These are phyloP conservation scores for Hephaestus fuliginosus DNA, from an alignment of 2,797 vertebrate species.

Conservation along the genomic window DNA sequence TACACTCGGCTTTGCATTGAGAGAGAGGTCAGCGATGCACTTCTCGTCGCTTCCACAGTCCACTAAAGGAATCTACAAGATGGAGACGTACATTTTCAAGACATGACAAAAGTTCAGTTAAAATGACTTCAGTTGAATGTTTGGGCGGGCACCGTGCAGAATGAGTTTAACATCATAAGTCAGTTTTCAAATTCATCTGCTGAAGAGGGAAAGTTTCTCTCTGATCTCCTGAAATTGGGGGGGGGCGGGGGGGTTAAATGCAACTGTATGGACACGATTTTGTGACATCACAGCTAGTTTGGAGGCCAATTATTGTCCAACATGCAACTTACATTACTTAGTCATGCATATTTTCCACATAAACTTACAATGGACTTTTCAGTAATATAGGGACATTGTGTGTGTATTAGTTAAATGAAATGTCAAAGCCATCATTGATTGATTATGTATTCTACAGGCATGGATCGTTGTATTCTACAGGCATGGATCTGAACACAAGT, in stretches of 20 bases:
- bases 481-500: no score
- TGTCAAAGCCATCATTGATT: not conserved
- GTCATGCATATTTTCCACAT: not conserved
- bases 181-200: not conserved
- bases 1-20: conserved; percentile 84
- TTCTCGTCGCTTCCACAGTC: conserved; percentile 92
- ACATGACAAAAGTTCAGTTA: not conserved
- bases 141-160: not conserved
- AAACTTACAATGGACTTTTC: not conserved
- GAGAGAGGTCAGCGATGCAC: conserved; percentile 92
- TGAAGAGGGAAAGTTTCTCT: not conserved
- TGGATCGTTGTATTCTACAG: no score
- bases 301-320: not conserved
- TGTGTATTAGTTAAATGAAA: not conserved
- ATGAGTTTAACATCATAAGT: not conserved
- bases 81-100: not conserved
- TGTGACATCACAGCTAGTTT: not conserved
- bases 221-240: not conserved
- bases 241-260: not conserved
- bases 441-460: no score
- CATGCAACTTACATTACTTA: not conserved
- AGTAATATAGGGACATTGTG: not conserved
- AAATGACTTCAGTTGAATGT: not conserved
- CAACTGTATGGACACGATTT: no score
- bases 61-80: conserved; percentile 85